Conservation (phyloP, 2,113 vertebrate genomes). For the Nycticorax nycticorax region DNA sequence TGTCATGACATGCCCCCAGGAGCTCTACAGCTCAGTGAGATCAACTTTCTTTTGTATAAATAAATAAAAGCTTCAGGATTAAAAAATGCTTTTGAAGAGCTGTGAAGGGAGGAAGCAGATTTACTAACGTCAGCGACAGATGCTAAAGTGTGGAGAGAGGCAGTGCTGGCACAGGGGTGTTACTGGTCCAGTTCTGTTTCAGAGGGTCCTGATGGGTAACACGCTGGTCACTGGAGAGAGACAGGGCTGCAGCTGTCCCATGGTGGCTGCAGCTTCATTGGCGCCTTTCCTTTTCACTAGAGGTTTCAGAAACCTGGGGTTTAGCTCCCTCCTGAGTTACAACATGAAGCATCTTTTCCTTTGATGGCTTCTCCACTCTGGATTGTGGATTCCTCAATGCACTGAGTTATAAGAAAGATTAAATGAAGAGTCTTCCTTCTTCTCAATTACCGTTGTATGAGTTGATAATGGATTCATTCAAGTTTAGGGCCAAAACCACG, state of each 20-base stretch:
- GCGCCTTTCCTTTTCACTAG: neutral
- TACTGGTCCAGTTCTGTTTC: neutral
- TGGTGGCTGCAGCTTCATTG: neutral
- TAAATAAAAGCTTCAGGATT: neutral
- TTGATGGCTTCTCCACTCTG: neutral
- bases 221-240: neutral
- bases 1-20: neutral
- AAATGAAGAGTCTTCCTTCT: neutral
- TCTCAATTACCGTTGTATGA: neutral
- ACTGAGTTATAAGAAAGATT: neutral
- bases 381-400: neutral
- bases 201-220: neutral
- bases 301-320: neutral
- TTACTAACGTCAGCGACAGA: neutral
- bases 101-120: neutral
- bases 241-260: neutral
- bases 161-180: neutral
- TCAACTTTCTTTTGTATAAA: neutral
- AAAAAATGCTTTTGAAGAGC: neutral
- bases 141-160: neutral
- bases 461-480: neutral
- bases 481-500: neutral
- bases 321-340: neutral
- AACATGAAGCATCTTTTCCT: neutral
- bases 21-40: neutral